A percentile compares a stretch with the other conserved stretches of the same genome.
Conservation (phyloP, 1,140 invertebrate genomes). For the Hylyphantes graminicola region DNA sequence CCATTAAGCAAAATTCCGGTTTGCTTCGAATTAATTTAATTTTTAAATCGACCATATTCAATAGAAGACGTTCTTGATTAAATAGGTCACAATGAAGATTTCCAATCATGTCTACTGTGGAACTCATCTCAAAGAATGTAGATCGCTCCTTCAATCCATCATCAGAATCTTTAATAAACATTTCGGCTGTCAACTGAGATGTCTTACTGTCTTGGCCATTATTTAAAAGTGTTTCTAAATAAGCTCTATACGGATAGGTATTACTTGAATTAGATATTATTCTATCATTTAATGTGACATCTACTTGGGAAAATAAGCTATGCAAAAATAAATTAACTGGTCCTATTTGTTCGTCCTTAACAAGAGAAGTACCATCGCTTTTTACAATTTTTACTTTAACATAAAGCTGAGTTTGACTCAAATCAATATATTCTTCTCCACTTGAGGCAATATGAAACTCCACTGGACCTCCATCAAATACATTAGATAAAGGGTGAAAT, state of each 20-base stretch:
- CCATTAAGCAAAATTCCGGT: slow-evolving; percentile 20
- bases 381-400: slow-evolving; percentile 19
- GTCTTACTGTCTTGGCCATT: slow-evolving; percentile 5
- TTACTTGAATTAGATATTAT: slow-evolving; percentile 7
- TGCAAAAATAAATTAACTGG: slow-evolving; percentile 17
- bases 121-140: background rate
- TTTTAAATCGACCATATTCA: slow-evolving; percentile 32
- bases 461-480: slow-evolving; percentile 7
- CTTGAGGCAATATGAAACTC: slow-evolving; percentile 17
- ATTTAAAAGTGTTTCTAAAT: slow-evolving; percentile 25
- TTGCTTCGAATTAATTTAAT: slow-evolving; percentile 34
- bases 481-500: slow-evolving; percentile 28
- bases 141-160: background rate
- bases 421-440: slow-evolving; percentile 28
- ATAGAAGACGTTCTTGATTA: slow-evolving; percentile 8
- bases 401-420: slow-evolving; percentile 7
- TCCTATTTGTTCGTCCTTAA: background rate
- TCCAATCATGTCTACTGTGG: slow-evolving; percentile 17
- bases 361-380: background rate
- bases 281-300: slow-evolving; percentile 29
- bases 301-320: slow-evolving; percentile 16
- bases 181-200: slow-evolving; percentile 7
- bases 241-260: slow-evolving; percentile 14
- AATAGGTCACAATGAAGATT: slow-evolving; percentile 7
- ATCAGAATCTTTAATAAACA: slow-evolving; percentile 33